Evolutionary conservation across 2,888 invertebrate species (phyloP).

Genomic region (Xestia sexstrigata): DNA sequence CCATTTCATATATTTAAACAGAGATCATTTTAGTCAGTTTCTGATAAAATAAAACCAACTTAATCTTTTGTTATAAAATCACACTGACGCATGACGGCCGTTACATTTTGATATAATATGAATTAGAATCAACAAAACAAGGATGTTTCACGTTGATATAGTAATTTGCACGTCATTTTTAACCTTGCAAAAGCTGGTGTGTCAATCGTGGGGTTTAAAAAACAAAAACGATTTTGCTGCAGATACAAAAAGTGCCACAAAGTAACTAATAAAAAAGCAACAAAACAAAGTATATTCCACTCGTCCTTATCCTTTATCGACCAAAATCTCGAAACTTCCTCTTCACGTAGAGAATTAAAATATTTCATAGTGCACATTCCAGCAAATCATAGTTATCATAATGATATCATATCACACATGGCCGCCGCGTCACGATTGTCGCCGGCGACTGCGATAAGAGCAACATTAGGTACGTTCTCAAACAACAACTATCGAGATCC

Average conservation of each 20-base stretch:
- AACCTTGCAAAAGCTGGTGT: slow-evolving; percentile 8
- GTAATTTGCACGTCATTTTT: slow-evolving; percentile 12
- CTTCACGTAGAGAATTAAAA: slow-evolving; percentile 58
- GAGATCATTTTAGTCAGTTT: not conserved
- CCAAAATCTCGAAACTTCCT: slow-evolving; percentile 50
- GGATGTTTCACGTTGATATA: slow-evolving; percentile 9
- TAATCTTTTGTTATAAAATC: not conserved
- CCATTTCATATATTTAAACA: not conserved
- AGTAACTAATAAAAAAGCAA: slow-evolving; percentile 9
- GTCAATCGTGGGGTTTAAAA: slow-evolving; percentile 8
- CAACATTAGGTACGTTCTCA: slow-evolving; percentile 82
- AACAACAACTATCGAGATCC: slow-evolving; percentile 88
- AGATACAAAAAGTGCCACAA: not conserved
- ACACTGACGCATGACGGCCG: not conserved
- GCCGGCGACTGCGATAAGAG: slow-evolving; percentile 80
- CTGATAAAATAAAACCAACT: not conserved
- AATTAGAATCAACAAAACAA: not conserved
- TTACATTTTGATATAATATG: not conserved
- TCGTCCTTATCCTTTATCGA: slow-evolving; percentile 33
- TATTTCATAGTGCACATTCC: slow-evolving; percentile 71
- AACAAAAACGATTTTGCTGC: slow-evolving; percentile 2
- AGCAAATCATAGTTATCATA: slow-evolving; percentile 75
- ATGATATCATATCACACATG: slow-evolving; percentile 80
- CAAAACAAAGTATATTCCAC: slow-evolving; percentile 1
- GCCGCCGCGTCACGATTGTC: slow-evolving; percentile 86